Evolutionary conservation across 2,797 vertebrate genomes (phyloP), one percentile per base, ranked within the genome.

Genomic region (Uromys caudimaculatus): DNA sequence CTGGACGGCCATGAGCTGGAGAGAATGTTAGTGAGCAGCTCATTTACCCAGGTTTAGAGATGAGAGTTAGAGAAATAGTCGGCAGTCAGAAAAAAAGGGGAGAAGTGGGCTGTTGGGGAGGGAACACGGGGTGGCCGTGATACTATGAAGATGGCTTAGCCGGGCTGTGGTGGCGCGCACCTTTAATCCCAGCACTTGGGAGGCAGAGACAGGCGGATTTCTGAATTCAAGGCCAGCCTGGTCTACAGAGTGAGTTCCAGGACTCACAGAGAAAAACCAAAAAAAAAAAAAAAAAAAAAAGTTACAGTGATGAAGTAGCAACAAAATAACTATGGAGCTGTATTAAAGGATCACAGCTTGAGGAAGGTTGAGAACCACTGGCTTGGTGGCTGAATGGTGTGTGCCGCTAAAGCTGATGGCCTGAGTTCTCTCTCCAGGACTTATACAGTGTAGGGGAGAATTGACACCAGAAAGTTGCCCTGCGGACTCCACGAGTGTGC

Each of bases 21-120:
- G 75, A 9, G 23, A 35, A 11, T 0, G 0, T 7, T 2, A 44
- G 58, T 4, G 0, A 13, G 56, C 38, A 0, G 27, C 41, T 62
- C 19, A 44, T 12, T 12, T n/a, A 23, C 29, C 50, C 27, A 29
- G 56, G 62, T 56, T 27, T 54, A n/a, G 27, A 67, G 16, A 47
- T n/a, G 13, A 69, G 13, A 23, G 21, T 11, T 54, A 29, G 23
- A 44, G 71, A 69, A 50, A 7, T 0, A 6, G 5, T 67, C 13
- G 32, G 60, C 41, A 85, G 5, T 50, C 19, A 29, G 21, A 14
- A 58, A 58, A 38, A 82, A 82, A 17, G n/a, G 78, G 21, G 9
- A 24, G 19, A 21, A 21, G 11, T 38, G 2, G n/a, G 35, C 35
- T 21, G 21, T 23, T 71, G 67, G 67, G 67, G 32, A 67, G 32